phyloP scores from a whole-genome alignment of 2,888 invertebrate species.

The Reticulitermes lucifugus region DNA sequence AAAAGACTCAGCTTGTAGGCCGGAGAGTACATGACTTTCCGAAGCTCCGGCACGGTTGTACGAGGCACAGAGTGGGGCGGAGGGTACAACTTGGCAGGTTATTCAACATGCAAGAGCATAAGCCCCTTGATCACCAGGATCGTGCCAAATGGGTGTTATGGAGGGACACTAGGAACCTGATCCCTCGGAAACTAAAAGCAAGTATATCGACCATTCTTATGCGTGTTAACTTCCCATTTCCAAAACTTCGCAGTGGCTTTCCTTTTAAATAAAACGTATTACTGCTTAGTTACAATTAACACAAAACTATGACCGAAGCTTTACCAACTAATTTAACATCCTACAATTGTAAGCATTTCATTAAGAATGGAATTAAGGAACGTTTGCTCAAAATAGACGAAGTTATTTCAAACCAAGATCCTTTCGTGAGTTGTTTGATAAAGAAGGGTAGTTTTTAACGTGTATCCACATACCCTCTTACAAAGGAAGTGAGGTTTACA shows the following conservation, averaged over 20 bases:
- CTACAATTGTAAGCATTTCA: too few relatives aligned
- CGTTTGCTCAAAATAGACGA: too few relatives aligned
- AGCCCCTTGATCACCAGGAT: neutral
- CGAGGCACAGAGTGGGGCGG: neutral
- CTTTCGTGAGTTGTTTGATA: too few relatives aligned
- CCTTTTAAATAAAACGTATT: too few relatives aligned
- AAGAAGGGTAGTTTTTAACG: too few relatives aligned
- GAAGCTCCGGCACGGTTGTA: neutral
- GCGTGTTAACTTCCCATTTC: neutral
- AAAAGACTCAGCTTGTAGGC: neutral
- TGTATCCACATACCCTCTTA: too few relatives aligned
- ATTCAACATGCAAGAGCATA: conserved; percentile 10
- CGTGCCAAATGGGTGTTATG: conserved; percentile 33
- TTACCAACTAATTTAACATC: too few relatives aligned
- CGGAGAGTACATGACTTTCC: neutral
- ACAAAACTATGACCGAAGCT: too few relatives aligned
- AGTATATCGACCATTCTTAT: neutral
- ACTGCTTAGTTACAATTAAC: conserved; percentile 17
- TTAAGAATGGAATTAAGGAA: too few relatives aligned
- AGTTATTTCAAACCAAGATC: too few relatives aligned
- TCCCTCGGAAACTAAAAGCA: neutral
- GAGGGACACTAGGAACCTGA: neutral
- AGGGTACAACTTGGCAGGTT: conserved; percentile 34
- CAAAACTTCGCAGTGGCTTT: too few relatives aligned
- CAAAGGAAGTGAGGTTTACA: too few relatives aligned